phyloP scores from a whole-genome alignment of 2,888 invertebrate genomes.

The Athalia cordata region DNA sequence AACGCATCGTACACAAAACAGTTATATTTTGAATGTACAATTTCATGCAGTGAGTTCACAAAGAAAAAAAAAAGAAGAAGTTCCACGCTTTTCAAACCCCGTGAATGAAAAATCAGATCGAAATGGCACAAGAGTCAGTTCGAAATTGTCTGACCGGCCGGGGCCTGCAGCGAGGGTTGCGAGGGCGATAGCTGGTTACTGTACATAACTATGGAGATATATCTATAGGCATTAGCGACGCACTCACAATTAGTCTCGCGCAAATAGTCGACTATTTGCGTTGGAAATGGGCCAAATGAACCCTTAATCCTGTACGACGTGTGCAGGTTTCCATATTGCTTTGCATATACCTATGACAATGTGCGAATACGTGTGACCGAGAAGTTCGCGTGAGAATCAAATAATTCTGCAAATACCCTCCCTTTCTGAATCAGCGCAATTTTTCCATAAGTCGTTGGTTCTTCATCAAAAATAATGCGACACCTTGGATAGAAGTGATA shows the following conservation, averaged over 20 bases:
- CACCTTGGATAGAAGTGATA: too few species aligned
- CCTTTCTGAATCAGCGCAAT: too few species aligned
- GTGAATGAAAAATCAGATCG: background rate
- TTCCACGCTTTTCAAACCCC: too few species aligned
- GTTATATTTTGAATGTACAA: conserved; percentile 3
- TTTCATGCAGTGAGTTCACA: background rate
- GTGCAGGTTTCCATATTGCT: conserved; percentile 22
- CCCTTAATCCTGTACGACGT: conserved; percentile 32
- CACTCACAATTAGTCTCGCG: conserved; percentile 24
- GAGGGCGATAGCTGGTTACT: conserved; percentile 8
- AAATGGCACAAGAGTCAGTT: conserved; percentile 28
- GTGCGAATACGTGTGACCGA: background rate
- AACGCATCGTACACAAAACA: too few species aligned
- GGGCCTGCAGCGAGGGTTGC: background rate
- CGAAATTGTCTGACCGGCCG: conserved; percentile 9
- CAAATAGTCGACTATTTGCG: conserved; percentile 25
- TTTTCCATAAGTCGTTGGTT: too few species aligned
- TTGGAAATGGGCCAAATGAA: conserved; percentile 43
- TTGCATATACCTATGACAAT: background rate
- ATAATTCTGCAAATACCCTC: too few species aligned
- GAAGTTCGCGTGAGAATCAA: background rate
- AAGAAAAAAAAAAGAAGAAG: background rate
- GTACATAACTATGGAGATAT: conserved; percentile 25
- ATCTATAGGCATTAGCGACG: too few species aligned
- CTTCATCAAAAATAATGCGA: too few species aligned